Evolutionary conservation across 2,113 vertebrate genomes (phyloP), one percentile per base, ranked within the genome.

Genomic region (Sciurus niger): DNA sequence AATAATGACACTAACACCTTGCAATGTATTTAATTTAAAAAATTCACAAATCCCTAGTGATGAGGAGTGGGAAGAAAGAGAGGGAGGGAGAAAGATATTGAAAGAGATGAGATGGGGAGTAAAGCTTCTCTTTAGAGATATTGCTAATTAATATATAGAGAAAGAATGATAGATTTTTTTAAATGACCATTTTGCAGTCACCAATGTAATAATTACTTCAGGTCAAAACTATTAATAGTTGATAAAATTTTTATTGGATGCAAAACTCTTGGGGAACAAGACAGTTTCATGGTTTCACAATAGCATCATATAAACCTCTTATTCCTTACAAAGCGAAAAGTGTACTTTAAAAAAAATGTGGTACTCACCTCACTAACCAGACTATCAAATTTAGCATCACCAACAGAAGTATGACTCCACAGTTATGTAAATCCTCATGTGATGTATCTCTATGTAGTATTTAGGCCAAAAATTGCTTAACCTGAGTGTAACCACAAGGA

Each of bases 181-280:
- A 90, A 89, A 83, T 65, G 25, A 74, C 9, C 83, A 74, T 93
- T 93, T 91, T 89, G 73, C 67, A 55, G 55, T 67, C 63, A 58
- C 60, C 34, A 60, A 4, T 68, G n/a, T 95, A 84, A 86, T 73
- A 89, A 63, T 94, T 63, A 65, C 16, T 86, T 67, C 68, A 77
- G 28, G 18, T 96, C 18, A 87, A 76, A 58, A 77, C 70, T 40
- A 74, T 30, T 14, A 76, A 68, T 67, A 79, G 51, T 96, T 91
- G 72, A 58, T 93, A 43, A 40, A 80, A 89, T 2, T 89, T 78
- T 80, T 93, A 40, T 63, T 88, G 34, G 12, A 65, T 93, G 83
- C 84, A 89, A 80, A 58, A 80, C 48, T 34, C 14, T 77, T 9
- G 30, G 65, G 76, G 34, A 78, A 74, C n/a, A 84, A 34, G 55